Base-by-base conservation (phyloP, 1,140 invertebrate species). In the Drosophila pruinosa region DNA sequence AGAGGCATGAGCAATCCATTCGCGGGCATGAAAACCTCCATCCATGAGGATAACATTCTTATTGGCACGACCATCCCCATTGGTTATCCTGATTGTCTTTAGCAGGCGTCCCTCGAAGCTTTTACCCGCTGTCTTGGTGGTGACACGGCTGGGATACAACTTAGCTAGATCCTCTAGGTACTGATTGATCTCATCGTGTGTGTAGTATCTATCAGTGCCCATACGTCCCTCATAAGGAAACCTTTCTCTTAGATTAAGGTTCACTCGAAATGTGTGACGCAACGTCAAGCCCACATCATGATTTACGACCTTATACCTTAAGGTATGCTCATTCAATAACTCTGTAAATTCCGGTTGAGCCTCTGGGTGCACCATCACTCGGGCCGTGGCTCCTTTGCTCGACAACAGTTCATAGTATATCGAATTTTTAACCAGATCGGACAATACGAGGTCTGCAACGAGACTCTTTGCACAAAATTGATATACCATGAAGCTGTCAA, bases 1-100 rank as follows among this genome's bases (percentile, higher is more conserved):
- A 0, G 93, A 92, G 0, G 95, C 94, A 2, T 94, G 93, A 0
- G 94, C 93, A 24, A 95, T 93, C 95, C 95, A 96, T 92, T 96
- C 95, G 52, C 95, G 91, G 1, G 95, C 94, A 91, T 96, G 95
- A 22, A 93, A 92, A 10, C 92, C 93, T 26, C 92, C 93, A 61
- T 94, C 93, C 31, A 93, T 91, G 2, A 94, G 88, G 52, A 93
- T 92, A 0, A 93, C 88, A 4, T 92, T 93, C 69, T 94, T 94
- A 17, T 78, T 78, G 2, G 85, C 21, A 8, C 52, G 64, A 0
- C 72, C 52, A 65, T 89, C 83, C 4, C 89, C 79, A 57, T 88
- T 90, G 4, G 93, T 93, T 45, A 94, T 93, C 31, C 92, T 93
- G 36, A 94, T 86, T 28, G 92, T 92, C 63, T 93, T 93, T 22